Evolutionary conservation across 2,113 vertebrate species (phyloP), one percentile per base, ranked within the genome.

Genomic region (Anser brachyrhynchus): DNA sequence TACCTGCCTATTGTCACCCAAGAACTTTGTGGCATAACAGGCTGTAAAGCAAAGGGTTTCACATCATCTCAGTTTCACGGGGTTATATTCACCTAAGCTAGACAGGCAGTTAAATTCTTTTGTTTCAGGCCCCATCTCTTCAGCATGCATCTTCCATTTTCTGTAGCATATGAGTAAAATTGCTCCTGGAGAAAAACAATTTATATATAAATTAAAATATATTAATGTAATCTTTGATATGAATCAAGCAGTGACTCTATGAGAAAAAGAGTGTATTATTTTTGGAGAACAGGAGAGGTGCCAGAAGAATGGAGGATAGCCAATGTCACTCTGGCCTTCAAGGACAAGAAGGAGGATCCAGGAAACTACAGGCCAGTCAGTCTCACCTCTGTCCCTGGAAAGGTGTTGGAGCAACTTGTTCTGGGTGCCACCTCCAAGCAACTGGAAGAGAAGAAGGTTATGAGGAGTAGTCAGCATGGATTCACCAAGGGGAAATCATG

Each of bases 101-200:
- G 51, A 49, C 0, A 2, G 23, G 9, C n/a, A 3, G 10, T 33
- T 74, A 74, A 44, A 66, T 66, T 52, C 2, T 1, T 10, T 33
- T 21, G 4, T 71, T 89, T 58, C 3, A 11, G 62, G 62, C 17
- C 10, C 15, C 10, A 18, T 1, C 6, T 54, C 13, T 71, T 62
- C 39, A 55, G 22, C 17, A 64, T n/a, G 6, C 13, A 77, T 12
- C 13, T 84, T 89, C n/a, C 9, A 51, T 82, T 81, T 81, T 75
- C 57, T 61, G n/a, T 7, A 51, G 3, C 5, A 28, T 64, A 65
- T 57, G 29, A 55, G 1, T 51, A 43, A 57, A 55, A 91, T 46
- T 41, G 1, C 62, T 51, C 25, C 46, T 79, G 29, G 11, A 41
- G 3, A 75, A 95, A 67, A 10, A 0, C 7, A 18, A 28, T 75